A percentile compares a stretch with the other conserved stretches of the same genome.
phyloP scores from a whole-genome alignment of 2,888 invertebrate genomes.

The Dinocampus coccinellae region DNA sequence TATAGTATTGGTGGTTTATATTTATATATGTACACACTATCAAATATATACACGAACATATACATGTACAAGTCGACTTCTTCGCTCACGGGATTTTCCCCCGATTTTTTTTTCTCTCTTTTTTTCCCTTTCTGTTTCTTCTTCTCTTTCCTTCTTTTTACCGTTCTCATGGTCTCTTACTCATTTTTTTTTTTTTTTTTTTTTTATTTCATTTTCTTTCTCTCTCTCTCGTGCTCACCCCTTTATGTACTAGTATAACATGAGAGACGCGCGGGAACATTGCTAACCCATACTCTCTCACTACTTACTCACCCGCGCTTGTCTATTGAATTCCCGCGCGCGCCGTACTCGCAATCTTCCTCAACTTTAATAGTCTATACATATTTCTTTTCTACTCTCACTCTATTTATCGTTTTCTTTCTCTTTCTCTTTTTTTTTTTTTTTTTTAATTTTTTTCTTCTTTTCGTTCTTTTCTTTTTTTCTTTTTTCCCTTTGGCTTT shows the following conservation, averaged over 20 bases:
- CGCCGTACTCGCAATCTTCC: conserved; percentile 36
- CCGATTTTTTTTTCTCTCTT: background rate
- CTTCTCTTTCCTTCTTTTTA: background rate
- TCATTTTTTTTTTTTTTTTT: background rate
- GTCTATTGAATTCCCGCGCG: conserved; percentile 52
- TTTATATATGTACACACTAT: conserved; percentile 16
- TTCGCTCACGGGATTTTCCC: conserved; percentile 15
- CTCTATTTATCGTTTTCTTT: too few species aligned
- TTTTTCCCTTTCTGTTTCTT: background rate
- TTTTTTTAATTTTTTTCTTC: too few species aligned
- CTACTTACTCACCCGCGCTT: conserved; percentile 8
- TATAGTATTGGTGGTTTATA: conserved; percentile 7
- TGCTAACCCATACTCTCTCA: conserved; percentile 18
- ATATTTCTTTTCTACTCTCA: background rate
- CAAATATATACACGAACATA: conserved; percentile 14
- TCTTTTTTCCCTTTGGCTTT: too few species aligned
- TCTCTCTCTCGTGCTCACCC: too few species aligned
- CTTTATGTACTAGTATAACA: conserved; percentile 13
- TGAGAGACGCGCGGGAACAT: conserved; percentile 23
- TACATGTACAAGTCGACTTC: conserved; percentile 22
- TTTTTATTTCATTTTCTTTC: too few species aligned
- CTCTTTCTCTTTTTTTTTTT: too few species aligned
- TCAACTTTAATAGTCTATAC: conserved; percentile 26
- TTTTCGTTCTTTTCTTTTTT: too few species aligned
- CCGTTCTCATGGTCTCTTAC: background rate